phyloP scores from a whole-genome alignment of 2,113 vertebrate species.

The Xiphorhynchus elegans region DNA sequence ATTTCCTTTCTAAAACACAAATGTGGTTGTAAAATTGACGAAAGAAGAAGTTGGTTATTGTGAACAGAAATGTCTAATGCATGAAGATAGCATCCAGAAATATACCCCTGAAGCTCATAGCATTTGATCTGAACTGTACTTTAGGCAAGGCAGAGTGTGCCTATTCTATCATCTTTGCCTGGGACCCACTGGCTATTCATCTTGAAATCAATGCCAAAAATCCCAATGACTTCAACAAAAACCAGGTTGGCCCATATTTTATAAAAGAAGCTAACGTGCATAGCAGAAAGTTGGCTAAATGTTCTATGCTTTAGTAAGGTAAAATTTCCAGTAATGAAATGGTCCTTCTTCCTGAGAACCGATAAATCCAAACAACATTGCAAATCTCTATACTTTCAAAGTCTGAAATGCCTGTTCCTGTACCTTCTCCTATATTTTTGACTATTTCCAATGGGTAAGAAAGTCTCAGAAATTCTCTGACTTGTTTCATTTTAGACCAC shows the following conservation, averaged over 20 bases:
- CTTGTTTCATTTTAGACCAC: slow-evolving; percentile 37
- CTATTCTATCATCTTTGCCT: neutral
- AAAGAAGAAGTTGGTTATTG: slow-evolving; percentile 9
- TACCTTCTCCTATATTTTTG: neutral
- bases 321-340: neutral
- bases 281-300: neutral
- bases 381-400: neutral
- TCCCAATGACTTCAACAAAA: neutral
- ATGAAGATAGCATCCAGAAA: neutral
- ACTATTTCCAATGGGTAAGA: neutral
- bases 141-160: neutral
- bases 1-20: slow-evolving; percentile 53
- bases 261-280: neutral
- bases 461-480: neutral
- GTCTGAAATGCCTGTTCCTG: neutral
- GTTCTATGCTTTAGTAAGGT: neutral
- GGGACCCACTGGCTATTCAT: neutral
- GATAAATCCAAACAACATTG: neutral
- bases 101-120: neutral
- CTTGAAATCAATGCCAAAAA: slow-evolving; percentile 8
- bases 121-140: neutral
- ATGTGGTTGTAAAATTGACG: slow-evolving; percentile 17
- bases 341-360: neutral
- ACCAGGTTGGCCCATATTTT: neutral
- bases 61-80: neutral